Evolutionary conservation across 2,113 vertebrate species (phyloP), one percentile per base, ranked within the genome.

Genomic region (Hemiprocne comata): DNA sequence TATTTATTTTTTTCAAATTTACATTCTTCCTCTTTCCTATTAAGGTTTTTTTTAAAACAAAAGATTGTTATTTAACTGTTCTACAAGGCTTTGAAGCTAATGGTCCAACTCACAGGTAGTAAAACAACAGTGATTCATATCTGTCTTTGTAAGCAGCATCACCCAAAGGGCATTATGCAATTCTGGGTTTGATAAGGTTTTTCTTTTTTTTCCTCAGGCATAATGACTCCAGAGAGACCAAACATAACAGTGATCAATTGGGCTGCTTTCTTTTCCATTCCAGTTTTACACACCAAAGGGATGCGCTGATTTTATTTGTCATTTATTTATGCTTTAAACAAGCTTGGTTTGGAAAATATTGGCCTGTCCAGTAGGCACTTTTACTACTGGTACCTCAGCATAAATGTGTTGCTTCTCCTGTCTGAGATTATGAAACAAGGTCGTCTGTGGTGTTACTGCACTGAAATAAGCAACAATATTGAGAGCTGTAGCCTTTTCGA

Each of bases 81-180:
- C 42, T n/a, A 50, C n/a, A 61, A 34, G 29, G 40, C 90, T 93
- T 96, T 80, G 83, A 95, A 80, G 54, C 46, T 90, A 90, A 88
- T 74, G 48, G 44, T 36, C 50, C 36, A 85, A 2, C 17, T 87
- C 65, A 78, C 16, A 66, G 82, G 78, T 67, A 94, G 55, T 72
- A 94, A 95, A 95, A 44, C 51, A 95, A 36, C 26, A 79, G 42
- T 67, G 85, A 86, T 90, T 93, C 72, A 23, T 77, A 90, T 88
- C 48, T 93, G 76, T 69, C 81, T 87, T 83, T 88, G 71, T 80
- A 95, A 94, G 75, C 48, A 90, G 26, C 82, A 74, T 80, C 64
- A 70, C 61, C 75, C 8, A 0, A 74, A 93, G 61, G 90, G 38
- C 75, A 90, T 95, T 94, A 84, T 60, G 69, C 55, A 93, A 33